Evolutionary conservation across 2,888 invertebrate species (phyloP), one percentile per base, ranked within the genome.

Genomic region (Rotaria macrura): DNA sequence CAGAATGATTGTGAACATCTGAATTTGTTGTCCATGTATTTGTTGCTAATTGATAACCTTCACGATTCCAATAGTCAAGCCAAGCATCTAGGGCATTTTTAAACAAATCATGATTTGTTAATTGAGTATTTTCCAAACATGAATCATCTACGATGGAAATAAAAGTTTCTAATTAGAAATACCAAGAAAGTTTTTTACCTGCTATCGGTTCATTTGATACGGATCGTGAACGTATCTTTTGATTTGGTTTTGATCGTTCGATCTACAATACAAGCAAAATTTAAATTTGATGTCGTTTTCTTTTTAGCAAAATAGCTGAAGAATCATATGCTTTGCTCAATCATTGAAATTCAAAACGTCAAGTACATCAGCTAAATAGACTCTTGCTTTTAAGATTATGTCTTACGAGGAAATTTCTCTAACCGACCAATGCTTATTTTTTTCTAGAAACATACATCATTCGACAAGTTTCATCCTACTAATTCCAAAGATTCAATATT

Each of bases 1-100:
- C 79, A 12, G 43, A 43, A 79, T 20, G 43, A 79, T 79, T 79
- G n/a, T 79, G 79, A 43, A 43, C 20, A 20, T 65, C 65, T 17
- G 65, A 65, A 65, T 65, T 34, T 34, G 34, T 10, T 79, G 79
- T 79, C 79, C 79, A 79, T 43, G 79, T n/a, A 79, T 79, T 38
- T 14, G 79, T 43, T 79, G 79, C 79, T 25, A 79, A 12, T 79
- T 79, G 40, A 43, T 79, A 79, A 79, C 79, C 79, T n/a, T 79
- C 43, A 43, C 25, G 43, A 79, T 79, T 79, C 79, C 79, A 79
- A 43, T 79, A 43, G 14, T 40, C 79, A 43, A 79, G 79, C 79
- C 79, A 79, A 43, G 25, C 14, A 43, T 79, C 79, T n/a, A 79
- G 17, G 25, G 79, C 79, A 79, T 40, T 79, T 43, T 79, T 43